These are phyloP conservation scores for Antennarius maculatus DNA, from an alignment of 2,797 vertebrate species.

Conservation along the genomic window DNA sequence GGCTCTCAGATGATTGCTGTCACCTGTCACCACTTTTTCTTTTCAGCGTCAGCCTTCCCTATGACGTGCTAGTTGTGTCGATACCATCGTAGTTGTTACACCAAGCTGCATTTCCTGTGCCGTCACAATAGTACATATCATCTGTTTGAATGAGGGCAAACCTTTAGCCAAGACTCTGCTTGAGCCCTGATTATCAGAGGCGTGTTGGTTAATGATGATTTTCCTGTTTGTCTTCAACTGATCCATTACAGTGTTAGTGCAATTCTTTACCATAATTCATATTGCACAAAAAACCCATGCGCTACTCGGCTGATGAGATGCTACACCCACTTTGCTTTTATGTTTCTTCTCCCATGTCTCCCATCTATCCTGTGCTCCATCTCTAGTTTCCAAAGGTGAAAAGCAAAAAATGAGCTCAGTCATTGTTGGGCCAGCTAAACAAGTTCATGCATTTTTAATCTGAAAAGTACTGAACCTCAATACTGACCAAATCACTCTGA, in stretches of 20 bases:
- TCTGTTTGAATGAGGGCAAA: constrained; percentile 19
- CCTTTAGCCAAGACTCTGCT: constrained; percentile 44
- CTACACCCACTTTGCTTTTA: constrained; percentile 3
- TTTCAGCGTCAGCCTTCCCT: constrained; percentile 5
- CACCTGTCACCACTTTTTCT: constrained; percentile 36
- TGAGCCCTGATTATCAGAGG: constrained; percentile 50
- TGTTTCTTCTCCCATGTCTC: constrained; percentile 1
- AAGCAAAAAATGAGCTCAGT: constrained; percentile 69
- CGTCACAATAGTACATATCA: constrained; percentile 29
- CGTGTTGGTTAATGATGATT: constrained; percentile 38
- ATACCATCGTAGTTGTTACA: constrained; percentile 11
- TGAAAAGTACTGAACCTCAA: neutral
- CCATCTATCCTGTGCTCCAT: constrained; percentile 25
- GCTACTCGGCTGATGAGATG: constrained; percentile 5
- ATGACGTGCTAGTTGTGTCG: constrained; percentile 38
- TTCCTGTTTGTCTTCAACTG: constrained; percentile 46
- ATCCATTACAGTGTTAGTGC: constrained; percentile 29
- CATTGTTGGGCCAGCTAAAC: constrained; percentile 63
- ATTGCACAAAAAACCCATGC: neutral
- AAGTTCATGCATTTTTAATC: constrained; percentile 75
- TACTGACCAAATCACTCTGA: too few relatives aligned
- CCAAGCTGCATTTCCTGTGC: constrained; percentile 15
- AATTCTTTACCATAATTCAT: constrained; percentile 20
- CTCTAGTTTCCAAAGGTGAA: constrained; percentile 66
- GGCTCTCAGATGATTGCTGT: constrained; percentile 39